phyloP scores from a whole-genome alignment of 1,140 invertebrate species.

The Idris sp. region DNA sequence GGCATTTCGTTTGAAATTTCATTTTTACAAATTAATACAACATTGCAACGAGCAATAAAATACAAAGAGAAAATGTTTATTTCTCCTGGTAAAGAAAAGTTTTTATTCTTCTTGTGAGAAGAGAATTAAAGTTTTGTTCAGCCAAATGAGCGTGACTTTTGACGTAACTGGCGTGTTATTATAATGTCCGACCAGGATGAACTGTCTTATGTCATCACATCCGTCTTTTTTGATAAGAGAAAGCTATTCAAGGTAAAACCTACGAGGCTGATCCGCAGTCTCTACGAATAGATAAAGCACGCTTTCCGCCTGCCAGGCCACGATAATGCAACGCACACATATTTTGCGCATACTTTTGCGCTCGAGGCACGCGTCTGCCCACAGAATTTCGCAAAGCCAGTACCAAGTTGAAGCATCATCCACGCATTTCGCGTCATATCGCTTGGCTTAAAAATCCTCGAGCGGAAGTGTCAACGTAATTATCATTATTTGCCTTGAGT shows the following conservation, averaged over 20 bases:
- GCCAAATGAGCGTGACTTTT: slow-evolving; percentile 1
- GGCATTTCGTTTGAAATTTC: slow-evolving; percentile 20
- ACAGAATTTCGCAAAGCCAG: slow-evolving; percentile 37
- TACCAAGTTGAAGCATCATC: slow-evolving; percentile 27
- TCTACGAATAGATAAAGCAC: slow-evolving; percentile 31
- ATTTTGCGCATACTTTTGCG: slow-evolving; percentile 46
- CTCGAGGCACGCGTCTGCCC: slow-evolving; percentile 42
- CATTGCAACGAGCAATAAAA: neutral
- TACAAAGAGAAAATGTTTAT: slow-evolving; percentile 1
- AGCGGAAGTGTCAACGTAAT: slow-evolving; percentile 59
- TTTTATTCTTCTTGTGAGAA: too few species aligned
- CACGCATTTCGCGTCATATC: slow-evolving; percentile 22
- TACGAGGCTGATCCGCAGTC: slow-evolving; percentile 33
- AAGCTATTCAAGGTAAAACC: slow-evolving; percentile 21
- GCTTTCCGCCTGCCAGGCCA: slow-evolving; percentile 39
- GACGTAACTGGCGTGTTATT: slow-evolving; percentile 30
- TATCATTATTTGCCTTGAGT: slow-evolving; percentile 39
- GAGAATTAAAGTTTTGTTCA: too few species aligned
- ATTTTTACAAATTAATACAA: slow-evolving; percentile 33
- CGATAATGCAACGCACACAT: slow-evolving; percentile 40
- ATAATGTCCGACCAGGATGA: slow-evolving; percentile 25
- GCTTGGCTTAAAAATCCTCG: slow-evolving; percentile 18
- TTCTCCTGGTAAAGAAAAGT: neutral
- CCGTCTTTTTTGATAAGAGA: slow-evolving; percentile 49
- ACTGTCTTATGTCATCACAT: slow-evolving; percentile 43